Evolutionary conservation across 2,113 vertebrate species (phyloP).

Genomic region (Canis aureus): DNA sequence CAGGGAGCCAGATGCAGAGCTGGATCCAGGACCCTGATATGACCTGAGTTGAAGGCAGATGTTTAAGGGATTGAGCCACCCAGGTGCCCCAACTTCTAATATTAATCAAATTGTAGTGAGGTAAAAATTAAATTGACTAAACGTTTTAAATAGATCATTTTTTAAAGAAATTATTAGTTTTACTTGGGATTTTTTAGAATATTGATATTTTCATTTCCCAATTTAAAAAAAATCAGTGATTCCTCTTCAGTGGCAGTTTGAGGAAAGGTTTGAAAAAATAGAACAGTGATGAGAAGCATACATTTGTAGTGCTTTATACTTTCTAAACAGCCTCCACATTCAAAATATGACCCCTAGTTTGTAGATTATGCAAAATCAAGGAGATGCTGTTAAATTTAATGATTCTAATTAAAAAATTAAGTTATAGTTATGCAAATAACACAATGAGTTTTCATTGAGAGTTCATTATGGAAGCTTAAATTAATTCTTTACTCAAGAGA

Average conservation of each 20-base stretch:
- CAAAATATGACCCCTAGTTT: background rate
- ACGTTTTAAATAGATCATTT: background rate
- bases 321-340: background rate
- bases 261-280: background rate
- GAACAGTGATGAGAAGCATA: background rate
- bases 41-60: too few relatives aligned
- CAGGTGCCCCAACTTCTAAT: background rate
- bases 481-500: background rate
- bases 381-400: background rate
- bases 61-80: too few relatives aligned
- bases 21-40: too few relatives aligned
- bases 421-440: background rate
- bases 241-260: background rate
- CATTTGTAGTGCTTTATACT: background rate
- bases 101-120: background rate
- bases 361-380: slow-evolving; percentile 2
- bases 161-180: background rate
- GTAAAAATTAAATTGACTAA: background rate
- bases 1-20: too few relatives aligned
- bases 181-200: background rate
- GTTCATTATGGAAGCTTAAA: background rate
- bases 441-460: background rate
- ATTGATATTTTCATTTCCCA: background rate
- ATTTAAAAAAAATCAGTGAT: background rate
- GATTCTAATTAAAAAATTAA: slow-evolving; percentile 21